Percentiles rank a stretch among this genome's conserved stretches.
These are phyloP conservation scores for Cheilosia pagana DNA, from an alignment of 2,888 invertebrate genomes.

Conservation along the genomic window DNA sequence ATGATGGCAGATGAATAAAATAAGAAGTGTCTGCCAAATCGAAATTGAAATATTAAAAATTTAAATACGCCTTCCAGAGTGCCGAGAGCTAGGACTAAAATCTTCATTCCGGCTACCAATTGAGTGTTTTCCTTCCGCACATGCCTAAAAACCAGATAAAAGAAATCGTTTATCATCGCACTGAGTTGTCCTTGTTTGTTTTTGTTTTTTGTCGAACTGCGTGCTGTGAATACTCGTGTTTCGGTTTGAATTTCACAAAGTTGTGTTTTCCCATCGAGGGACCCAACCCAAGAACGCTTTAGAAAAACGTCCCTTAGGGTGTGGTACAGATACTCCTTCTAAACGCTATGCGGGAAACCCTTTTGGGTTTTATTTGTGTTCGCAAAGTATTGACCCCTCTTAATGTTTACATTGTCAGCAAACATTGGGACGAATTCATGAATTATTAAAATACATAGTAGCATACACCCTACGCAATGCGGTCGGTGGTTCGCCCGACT, in stretches of 20 bases:
- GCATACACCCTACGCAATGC: constrained; percentile 24
- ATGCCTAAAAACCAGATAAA: constrained; percentile 13
- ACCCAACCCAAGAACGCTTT: neutral
- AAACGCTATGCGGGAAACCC: constrained; percentile 18
- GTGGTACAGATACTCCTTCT: neutral
- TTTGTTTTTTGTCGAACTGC: neutral
- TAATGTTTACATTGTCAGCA: constrained; percentile 64
- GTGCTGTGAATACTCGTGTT: constrained; percentile 18
- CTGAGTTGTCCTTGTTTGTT: constrained; percentile 1
- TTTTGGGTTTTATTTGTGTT: constrained; percentile 47
- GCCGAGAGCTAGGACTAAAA: constrained; percentile 31
- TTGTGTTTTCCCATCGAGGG: constrained; percentile 11
- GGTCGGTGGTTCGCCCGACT: neutral
- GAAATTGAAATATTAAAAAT: constrained; percentile 70
- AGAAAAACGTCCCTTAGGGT: constrained; percentile 10
- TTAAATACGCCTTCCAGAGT: constrained; percentile 38
- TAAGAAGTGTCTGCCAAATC: constrained; percentile 38
- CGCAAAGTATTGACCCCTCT: constrained; percentile 55
- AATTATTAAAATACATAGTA: constrained; percentile 41
- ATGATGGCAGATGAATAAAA: constrained; percentile 7
- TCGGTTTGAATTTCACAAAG: constrained; percentile 46
- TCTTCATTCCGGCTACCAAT: constrained; percentile 21
- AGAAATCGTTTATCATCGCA: constrained; percentile 34
- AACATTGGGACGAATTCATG: constrained; percentile 33
- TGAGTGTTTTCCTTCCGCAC: constrained; percentile 24